These are phyloP conservation scores for Hemibates koningsi DNA, from an alignment of 2,113 vertebrate species.

Conservation along the genomic window DNA sequence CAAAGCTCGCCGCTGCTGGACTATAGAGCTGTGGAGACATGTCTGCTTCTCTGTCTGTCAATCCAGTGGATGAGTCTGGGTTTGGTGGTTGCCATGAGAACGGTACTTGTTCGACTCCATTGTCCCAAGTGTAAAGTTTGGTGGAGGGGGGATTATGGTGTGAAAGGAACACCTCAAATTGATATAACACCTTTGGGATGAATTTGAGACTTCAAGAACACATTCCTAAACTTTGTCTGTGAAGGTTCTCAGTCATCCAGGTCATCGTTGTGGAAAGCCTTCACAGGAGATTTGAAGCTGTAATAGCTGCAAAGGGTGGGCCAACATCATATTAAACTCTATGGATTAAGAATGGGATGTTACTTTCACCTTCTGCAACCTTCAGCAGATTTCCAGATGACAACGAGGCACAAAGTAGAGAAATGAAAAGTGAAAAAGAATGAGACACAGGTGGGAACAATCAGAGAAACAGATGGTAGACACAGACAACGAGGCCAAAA, in stretches of 20 bases:
- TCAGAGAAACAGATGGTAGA: background rate
- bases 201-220: fast-evolving
- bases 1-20: fast-evolving
- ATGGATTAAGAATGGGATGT: background rate
- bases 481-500: background rate
- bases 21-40: background rate
- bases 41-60: background rate
- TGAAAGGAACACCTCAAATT: background rate
- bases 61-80: background rate
- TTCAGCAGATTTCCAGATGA: background rate
- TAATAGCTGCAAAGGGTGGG: background rate
- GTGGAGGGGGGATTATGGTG: background rate
- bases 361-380: background rate
- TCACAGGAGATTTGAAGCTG: background rate
- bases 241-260: background rate
- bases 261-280: background rate
- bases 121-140: background rate
- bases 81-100: background rate
- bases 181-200: background rate
- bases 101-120: fast-evolving
- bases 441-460: background rate
- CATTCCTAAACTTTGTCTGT: background rate
- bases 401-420: background rate
- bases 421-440: background rate
- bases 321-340: background rate